Percentiles rank a stretch among this genome's conserved stretches.
Conservation (phyloP, 2,113 vertebrate species). For the Athene noctua region DNA sequence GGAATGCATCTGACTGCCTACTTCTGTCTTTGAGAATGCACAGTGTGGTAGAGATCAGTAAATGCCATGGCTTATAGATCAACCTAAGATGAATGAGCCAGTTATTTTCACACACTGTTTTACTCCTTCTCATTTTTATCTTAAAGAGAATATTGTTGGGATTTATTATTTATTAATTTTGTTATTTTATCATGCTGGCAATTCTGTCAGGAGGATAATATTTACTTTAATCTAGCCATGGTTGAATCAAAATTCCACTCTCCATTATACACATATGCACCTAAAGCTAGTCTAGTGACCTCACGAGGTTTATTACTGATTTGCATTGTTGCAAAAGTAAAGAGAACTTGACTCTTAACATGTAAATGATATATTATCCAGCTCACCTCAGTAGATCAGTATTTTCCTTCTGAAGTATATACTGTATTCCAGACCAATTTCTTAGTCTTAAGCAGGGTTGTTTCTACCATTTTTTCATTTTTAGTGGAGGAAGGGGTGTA, state of each 20-base stretch:
- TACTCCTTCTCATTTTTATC: constrained; percentile 22
- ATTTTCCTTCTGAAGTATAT: neutral
- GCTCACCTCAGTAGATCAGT: neutral
- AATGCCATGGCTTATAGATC: constrained; percentile 18
- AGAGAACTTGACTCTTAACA: neutral
- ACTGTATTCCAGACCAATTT: neutral
- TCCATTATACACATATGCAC: neutral
- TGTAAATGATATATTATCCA: neutral
- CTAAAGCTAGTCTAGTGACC: neutral
- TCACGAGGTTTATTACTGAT: neutral
- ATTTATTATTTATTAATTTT: constrained; percentile 10
- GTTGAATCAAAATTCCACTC: constrained; percentile 3
- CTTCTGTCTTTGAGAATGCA: neutral
- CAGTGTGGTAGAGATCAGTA: neutral
- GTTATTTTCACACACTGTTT: constrained; percentile 15
- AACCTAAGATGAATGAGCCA: constrained; percentile 27
- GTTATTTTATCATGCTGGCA: neutral
- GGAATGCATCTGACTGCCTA: neutral
- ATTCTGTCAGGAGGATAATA: neutral
- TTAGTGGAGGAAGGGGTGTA: neutral
- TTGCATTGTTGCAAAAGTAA: neutral
- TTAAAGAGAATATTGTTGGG: neutral
- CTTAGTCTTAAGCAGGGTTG: neutral
- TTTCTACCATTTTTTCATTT: neutral
- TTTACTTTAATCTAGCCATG: neutral